Conservation (phyloP, 2,888 invertebrate genomes). For the Leistus spinibarbis region DNA sequence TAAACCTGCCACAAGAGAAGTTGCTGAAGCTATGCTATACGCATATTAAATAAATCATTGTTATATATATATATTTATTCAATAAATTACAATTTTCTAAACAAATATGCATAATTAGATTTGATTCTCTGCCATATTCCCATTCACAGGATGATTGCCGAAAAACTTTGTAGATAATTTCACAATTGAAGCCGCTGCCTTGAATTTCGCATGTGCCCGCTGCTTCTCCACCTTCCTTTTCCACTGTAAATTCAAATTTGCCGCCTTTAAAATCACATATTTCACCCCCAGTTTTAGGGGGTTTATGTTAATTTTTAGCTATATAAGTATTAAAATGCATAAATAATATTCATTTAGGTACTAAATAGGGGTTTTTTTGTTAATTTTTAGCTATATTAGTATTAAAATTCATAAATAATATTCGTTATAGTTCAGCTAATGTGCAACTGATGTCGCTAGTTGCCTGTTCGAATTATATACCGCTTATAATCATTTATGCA, state of each 20-base stretch:
- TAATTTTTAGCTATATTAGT: not conserved
- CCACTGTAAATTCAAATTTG: constrained; percentile 58
- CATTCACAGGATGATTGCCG: constrained; percentile 43
- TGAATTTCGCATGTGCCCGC: constrained; percentile 69
- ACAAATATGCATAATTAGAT: not conserved
- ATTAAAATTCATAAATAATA: not conserved
- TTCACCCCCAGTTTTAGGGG: not conserved
- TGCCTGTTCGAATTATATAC: too few relatives aligned
- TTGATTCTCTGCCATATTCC: not conserved
- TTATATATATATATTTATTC: not conserved
- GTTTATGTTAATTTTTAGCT: not conserved
- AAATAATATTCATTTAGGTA: not conserved
- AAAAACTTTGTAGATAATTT: constrained; percentile 57
- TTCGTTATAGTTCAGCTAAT: too few relatives aligned
- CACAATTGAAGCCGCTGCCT: constrained; percentile 70
- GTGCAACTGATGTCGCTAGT: too few relatives aligned
- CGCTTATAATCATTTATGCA: too few relatives aligned
- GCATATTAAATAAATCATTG: constrained; percentile 4
- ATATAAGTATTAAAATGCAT: not conserved
- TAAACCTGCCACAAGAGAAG: constrained; percentile 61
- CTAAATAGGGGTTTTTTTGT: not conserved
- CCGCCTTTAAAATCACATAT: not conserved
- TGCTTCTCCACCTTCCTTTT: constrained; percentile 71
- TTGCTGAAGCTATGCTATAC: constrained; percentile 63
- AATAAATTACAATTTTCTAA: too few relatives aligned